Percentiles rank a stretch among this genome's conserved stretches.
phyloP scores from a whole-genome alignment of 2,888 invertebrate genomes.

The Lumbricus terrestris region DNA sequence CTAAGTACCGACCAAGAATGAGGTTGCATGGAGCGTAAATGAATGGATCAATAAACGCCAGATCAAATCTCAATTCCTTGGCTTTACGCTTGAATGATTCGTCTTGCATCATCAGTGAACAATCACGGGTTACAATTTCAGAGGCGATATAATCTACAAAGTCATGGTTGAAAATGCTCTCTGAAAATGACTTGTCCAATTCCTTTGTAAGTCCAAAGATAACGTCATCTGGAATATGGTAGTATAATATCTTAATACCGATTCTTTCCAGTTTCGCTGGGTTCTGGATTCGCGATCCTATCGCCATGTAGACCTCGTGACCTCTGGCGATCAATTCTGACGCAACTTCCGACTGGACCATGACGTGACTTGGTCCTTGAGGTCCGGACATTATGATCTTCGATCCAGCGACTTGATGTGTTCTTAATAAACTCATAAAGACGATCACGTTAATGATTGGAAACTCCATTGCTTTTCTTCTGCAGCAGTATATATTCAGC shows the following conservation, averaged over 20 bases:
- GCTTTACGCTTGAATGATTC: constrained; percentile 11
- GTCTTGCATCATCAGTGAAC: constrained; percentile 13
- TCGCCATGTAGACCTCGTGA: constrained; percentile 28
- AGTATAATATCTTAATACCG: background rate
- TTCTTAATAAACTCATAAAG: background rate
- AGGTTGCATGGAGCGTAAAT: background rate
- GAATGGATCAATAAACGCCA: constrained; percentile 14
- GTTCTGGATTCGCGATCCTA: background rate
- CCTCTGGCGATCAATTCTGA: constrained; percentile 21
- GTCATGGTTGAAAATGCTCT: background rate
- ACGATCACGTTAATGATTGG: background rate
- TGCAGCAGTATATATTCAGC: background rate
- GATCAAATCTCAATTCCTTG: constrained; percentile 12
- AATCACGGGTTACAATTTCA: background rate
- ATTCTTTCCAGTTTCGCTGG: background rate
- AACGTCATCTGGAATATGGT: constrained; percentile 5
- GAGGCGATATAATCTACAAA: background rate
- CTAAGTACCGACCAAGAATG: constrained; percentile 15
- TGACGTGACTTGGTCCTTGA: constrained; percentile 16
- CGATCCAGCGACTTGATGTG: background rate
- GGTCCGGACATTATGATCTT: constrained; percentile 23
- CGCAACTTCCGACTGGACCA: constrained; percentile 18
- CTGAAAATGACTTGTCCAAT: background rate
- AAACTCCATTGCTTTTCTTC: background rate
- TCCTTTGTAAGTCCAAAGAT: background rate